Percentiles rank a stretch among this genome's conserved stretches.
Evolutionary conservation across 1,140 invertebrate species (phyloP).

Genomic region (Heliothis subflexa): DNA sequence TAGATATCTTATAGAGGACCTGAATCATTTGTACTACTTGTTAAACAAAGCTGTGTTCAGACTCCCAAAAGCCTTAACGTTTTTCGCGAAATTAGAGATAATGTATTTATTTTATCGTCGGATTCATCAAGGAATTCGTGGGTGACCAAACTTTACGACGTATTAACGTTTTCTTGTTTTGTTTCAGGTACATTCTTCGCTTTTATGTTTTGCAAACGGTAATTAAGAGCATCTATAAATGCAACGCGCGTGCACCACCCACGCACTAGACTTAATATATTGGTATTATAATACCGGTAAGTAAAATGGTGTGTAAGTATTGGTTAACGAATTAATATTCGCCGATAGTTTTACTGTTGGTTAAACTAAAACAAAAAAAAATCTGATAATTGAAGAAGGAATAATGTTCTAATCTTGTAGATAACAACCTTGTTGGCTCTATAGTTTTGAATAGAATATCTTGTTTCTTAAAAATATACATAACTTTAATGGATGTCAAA

Average conservation of each 20-base stretch:
- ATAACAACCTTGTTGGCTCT: no score
- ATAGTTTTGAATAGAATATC: no score
- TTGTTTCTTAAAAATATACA: no score
- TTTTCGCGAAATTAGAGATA: no score
- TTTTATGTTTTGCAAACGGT: constrained; percentile 20
- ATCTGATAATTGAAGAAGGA: neutral
- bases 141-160: constrained; percentile 23
- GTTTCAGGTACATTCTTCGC: constrained; percentile 29
- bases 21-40: no score
- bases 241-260: constrained; percentile 18
- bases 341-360: no score
- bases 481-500: no score
- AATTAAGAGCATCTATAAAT: constrained; percentile 32
- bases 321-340: constrained; percentile 5
- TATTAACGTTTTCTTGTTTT: constrained; percentile 29
- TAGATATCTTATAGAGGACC: no score
- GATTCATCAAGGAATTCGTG: constrained; percentile 2
- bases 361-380: no score
- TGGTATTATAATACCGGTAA: neutral
- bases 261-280: neutral
- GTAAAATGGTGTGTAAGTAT: constrained; percentile 2
- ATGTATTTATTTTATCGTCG: neutral
- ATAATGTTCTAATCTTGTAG: neutral
- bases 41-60: no score
- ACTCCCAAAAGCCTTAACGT: no score